phyloP scores from a whole-genome alignment of 2,113 vertebrate genomes.

The zebrafish (Danio rerio) region DNA sequence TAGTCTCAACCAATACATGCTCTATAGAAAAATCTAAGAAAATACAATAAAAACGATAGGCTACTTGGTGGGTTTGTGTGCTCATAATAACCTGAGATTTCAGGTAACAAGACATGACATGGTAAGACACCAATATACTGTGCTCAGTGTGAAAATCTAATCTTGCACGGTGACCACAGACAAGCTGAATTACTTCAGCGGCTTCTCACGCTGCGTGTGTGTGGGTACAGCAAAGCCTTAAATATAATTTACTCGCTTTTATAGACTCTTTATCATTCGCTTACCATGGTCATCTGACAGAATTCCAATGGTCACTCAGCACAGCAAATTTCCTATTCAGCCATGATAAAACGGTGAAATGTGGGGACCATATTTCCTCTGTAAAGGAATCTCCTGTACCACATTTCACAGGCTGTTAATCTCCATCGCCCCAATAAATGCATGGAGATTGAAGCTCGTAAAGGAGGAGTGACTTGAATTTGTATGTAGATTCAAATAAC shows the following conservation, averaged over 20 bases:
- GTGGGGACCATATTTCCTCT: conserved; percentile 53
- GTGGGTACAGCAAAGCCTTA: conserved; percentile 37
- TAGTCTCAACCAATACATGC: not conserved
- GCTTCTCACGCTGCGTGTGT: conserved; percentile 28
- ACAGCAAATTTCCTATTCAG: conserved; percentile 57
- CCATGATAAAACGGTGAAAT: conserved; percentile 64
- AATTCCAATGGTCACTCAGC: conserved; percentile 63
- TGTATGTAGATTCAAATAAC: conserved; percentile 14
- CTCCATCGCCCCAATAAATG: not conserved
- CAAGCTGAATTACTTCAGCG: conserved; percentile 39
- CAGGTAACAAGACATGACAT: not conserved
- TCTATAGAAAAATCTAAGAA: not conserved
- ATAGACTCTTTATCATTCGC: conserved; percentile 67
- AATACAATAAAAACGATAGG: not conserved
- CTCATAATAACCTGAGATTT: not conserved
- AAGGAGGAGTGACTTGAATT: not conserved
- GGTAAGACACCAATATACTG: not conserved
- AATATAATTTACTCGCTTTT: conserved; percentile 58
- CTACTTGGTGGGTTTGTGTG: not conserved
- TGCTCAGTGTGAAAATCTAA: conserved; percentile 42
- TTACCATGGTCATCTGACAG: conserved; percentile 68
- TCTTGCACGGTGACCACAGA: conserved; percentile 26
- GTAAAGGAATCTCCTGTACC: conserved; percentile 63
- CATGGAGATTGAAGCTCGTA: not conserved
- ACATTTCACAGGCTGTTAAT: conserved; percentile 48